These are phyloP conservation scores for Temnothorax nylanderi DNA, from an alignment of 1,140 invertebrate species.

Conservation along the genomic window DNA sequence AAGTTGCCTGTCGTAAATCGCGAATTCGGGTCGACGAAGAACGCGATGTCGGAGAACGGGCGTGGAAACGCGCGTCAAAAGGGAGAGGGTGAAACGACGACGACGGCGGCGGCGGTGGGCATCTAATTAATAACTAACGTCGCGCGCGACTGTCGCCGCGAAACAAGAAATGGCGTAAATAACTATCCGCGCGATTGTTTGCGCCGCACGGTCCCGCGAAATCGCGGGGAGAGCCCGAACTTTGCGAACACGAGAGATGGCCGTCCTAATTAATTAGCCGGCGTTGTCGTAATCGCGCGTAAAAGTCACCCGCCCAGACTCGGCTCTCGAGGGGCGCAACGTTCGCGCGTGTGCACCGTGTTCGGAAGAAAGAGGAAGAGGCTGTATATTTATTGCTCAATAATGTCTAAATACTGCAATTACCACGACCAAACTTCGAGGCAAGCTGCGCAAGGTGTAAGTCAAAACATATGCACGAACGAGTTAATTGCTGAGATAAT, in stretches of 20 bases:
- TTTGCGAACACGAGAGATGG: conserved; percentile 28
- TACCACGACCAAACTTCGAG: conserved; percentile 7
- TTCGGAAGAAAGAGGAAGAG: neutral
- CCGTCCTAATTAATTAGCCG: conserved; percentile 49
- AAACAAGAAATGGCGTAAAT: conserved; percentile 56
- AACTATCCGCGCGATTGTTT: conserved; percentile 53
- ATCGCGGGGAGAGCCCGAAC: conserved; percentile 22
- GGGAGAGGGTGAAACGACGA: conserved; percentile 23
- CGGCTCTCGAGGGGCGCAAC: neutral
- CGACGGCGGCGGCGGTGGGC: neutral
- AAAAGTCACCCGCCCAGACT: conserved; percentile 18
- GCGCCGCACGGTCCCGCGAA: neutral
- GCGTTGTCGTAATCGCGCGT: conserved; percentile 26
- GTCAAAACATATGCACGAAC: conserved; percentile 40
- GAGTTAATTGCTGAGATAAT: conserved; percentile 53
- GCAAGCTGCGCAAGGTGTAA: conserved; percentile 23
- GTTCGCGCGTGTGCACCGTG: neutral
- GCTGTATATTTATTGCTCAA: conserved; percentile 21
- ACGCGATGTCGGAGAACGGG: neutral
- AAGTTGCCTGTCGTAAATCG: conserved; percentile 56
- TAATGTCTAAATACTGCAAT: conserved; percentile 30
- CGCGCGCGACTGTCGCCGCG: conserved; percentile 36
- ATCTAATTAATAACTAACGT: conserved; percentile 67
- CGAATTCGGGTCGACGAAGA: conserved; percentile 35
- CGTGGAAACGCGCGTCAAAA: conserved; percentile 29